A percentile compares a stretch with the other conserved stretches of the same genome.
These are phyloP conservation scores for Pristionchus maxplancki DNA, from an alignment of 2,888 invertebrate species.

Conservation along the genomic window DNA sequence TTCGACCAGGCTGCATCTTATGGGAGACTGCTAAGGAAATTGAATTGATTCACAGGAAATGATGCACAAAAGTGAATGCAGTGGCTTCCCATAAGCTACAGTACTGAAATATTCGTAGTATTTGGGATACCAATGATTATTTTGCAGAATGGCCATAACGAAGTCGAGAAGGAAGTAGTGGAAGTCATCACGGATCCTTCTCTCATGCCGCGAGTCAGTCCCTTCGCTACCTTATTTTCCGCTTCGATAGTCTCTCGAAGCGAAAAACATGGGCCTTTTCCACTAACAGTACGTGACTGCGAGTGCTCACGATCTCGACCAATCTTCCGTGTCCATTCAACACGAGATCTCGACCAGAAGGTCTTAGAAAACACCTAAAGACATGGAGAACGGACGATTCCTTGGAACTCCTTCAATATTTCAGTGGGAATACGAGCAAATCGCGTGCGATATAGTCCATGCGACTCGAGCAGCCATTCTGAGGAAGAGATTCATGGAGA, in stretches of 20 bases:
- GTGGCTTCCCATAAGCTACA: no score
- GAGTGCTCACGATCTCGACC: background rate
- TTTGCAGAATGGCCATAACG: background rate
- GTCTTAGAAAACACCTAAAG: no score
- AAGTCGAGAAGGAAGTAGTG: background rate
- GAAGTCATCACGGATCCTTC: constrained; percentile 20
- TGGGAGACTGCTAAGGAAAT: background rate
- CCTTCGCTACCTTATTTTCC: background rate
- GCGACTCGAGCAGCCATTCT: constrained; percentile 42
- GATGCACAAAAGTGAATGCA: background rate
- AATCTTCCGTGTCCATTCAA: no score
- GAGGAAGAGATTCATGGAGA: constrained; percentile 39
- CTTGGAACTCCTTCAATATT: no score
- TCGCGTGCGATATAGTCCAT: constrained; percentile 50
- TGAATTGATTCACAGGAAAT: background rate
- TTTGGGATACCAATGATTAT: background rate
- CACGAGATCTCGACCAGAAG: no score
- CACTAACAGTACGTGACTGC: background rate
- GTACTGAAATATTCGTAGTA: background rate
- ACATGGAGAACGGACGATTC: no score
- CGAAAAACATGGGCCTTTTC: background rate
- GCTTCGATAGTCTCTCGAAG: background rate
- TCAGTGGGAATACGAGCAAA: constrained; percentile 51
- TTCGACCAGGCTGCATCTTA: background rate
- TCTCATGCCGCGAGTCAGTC: constrained; percentile 31